Evolutionary conservation across 2,888 invertebrate genomes (phyloP).

Genomic region (Hofmannophila pseudospretella): DNA sequence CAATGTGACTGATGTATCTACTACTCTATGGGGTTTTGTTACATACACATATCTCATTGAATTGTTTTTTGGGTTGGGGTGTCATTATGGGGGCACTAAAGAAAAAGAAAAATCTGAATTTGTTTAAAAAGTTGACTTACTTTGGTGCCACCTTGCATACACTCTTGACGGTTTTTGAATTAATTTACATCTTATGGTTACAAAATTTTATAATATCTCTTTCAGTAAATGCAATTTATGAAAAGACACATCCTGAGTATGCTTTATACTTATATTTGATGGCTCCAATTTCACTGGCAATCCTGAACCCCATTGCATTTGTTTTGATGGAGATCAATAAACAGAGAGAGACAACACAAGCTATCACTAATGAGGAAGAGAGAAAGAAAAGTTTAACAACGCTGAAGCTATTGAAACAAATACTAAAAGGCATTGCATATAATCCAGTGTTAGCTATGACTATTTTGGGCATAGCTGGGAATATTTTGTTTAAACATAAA

Average conservation of each 20-base stretch:
- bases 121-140: too few relatives aligned
- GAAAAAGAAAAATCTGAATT: too few relatives aligned
- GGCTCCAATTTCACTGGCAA: conserved; percentile 95
- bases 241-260: conserved; percentile 91
- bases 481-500: conserved; percentile 87
- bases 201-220: conserved; percentile 12
- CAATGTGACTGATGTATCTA: not conserved
- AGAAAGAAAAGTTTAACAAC: conserved; percentile 40
- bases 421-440: conserved; percentile 83
- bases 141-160: too few relatives aligned
- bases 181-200: too few relatives aligned
- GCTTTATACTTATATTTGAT: conserved; percentile 93
- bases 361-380: conserved; percentile 22
- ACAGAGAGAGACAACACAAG: conserved; percentile 52
- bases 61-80: too few relatives aligned
- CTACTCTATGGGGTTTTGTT: too few relatives aligned
- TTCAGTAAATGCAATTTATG: conserved; percentile 91
- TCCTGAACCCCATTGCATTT: conserved; percentile 95
- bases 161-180: too few relatives aligned
- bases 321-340: conserved; percentile 90
- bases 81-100: too few relatives aligned
- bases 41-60: too few relatives aligned
- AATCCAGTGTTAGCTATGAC: conserved; percentile 97
- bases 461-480: conserved; percentile 91
- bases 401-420: conserved; percentile 60